Evolutionary conservation across 1,140 invertebrate genomes (phyloP).

Genomic region (Ectropis grisescens): DNA sequence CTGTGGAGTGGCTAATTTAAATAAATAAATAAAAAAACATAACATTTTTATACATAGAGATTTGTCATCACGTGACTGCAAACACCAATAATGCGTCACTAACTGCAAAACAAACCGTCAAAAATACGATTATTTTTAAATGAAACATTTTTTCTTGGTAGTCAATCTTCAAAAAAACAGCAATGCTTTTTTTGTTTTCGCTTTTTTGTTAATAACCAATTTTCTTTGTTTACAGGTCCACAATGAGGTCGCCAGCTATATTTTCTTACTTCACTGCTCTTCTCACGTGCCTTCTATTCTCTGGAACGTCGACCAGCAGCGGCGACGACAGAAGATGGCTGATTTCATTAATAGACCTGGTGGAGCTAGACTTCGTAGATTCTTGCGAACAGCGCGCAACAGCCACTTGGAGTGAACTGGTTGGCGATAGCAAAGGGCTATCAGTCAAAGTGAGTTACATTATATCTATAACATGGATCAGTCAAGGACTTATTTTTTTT

Average conservation of each 20-base stretch:
- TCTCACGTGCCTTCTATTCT: conserved; percentile 20
- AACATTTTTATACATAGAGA: too few species aligned
- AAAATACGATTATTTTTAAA: too few species aligned
- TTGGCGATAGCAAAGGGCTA: conserved; percentile 32
- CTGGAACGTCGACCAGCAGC: conserved; percentile 33
- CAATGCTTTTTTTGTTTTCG: too few species aligned
- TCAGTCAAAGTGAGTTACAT: conserved; percentile 30
- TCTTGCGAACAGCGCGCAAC: conserved; percentile 39
- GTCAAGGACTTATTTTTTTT: too few species aligned
- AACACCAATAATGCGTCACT: too few species aligned
- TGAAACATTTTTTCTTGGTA: too few species aligned
- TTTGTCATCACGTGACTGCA: too few species aligned
- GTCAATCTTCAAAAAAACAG: too few species aligned
- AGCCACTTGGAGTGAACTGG: conserved; percentile 44
- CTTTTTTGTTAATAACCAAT: not conserved
- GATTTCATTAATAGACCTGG: conserved; percentile 36
- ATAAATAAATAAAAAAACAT: too few species aligned
- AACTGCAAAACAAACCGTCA: too few species aligned
- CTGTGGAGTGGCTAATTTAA: too few species aligned
- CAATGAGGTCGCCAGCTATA: conserved; percentile 32
- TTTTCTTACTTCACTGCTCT: conserved; percentile 38
- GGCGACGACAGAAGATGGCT: conserved; percentile 43
- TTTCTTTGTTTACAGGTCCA: conserved; percentile 24
- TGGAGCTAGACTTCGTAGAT: conserved; percentile 50
- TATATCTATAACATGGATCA: too few species aligned